These are phyloP conservation scores for Drosophila paulistorum DNA, from an alignment of 1,140 invertebrate genomes.

Conservation along the genomic window DNA sequence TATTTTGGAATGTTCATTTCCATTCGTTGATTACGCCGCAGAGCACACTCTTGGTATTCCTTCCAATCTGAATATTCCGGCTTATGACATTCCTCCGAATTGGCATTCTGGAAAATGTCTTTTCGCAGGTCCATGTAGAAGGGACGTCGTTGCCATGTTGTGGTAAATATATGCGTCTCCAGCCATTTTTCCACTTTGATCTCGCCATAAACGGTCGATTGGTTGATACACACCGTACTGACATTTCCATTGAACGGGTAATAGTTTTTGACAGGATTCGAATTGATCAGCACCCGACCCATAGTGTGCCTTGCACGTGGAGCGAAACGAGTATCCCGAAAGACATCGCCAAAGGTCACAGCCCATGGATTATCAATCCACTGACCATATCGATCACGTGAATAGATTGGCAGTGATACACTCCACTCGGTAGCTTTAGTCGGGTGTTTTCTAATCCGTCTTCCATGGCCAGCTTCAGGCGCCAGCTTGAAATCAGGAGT, in stretches of 20 bases:
- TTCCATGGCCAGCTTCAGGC: neutral
- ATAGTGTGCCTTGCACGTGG: neutral
- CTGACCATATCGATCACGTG: neutral
- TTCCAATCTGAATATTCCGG: neutral
- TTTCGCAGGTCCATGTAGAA: conserved; percentile 24
- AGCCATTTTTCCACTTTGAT: conserved; percentile 39
- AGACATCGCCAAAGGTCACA: conserved; percentile 1
- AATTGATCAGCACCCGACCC: neutral
- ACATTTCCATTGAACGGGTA: neutral
- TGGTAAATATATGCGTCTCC: conserved; percentile 10
- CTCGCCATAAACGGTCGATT: conserved; percentile 15
- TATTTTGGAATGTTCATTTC: conserved; percentile 45
- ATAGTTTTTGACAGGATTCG: conserved; percentile 17
- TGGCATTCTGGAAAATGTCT: conserved; percentile 2
- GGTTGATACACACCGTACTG: conserved; percentile 29
- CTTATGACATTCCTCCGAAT: conserved; percentile 47
- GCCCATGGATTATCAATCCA: conserved; percentile 19
- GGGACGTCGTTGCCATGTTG: neutral
- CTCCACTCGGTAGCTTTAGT: neutral
- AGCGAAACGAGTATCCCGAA: neutral
- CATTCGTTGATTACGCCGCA: conserved; percentile 48
- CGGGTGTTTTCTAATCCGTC: neutral
- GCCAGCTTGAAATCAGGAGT: neutral
- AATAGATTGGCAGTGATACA: neutral
- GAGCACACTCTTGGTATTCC: conserved; percentile 34